Evolutionary conservation across 2,113 vertebrate genomes (phyloP).

Genomic region (Dipodomys spectabilis): DNA sequence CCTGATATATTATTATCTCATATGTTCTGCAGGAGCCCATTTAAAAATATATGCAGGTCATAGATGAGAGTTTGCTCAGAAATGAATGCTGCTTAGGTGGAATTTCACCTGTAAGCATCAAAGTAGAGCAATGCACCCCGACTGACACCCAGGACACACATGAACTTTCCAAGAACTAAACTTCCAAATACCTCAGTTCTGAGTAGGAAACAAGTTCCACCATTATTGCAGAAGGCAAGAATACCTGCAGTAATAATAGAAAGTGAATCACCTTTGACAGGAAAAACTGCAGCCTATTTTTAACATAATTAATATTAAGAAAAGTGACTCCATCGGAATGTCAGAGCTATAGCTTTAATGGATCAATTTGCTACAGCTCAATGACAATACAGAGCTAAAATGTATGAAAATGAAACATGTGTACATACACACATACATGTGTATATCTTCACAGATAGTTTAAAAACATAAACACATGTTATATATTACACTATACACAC

Average conservation of each 20-base stretch:
- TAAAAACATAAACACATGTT: background rate
- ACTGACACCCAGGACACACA: background rate
- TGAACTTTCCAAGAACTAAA: constrained; percentile 32
- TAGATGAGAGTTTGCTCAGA: background rate
- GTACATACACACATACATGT: no score
- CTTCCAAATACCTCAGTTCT: constrained; percentile 3
- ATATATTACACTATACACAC: no score
- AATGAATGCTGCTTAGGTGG: background rate
- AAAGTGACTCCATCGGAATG: background rate
- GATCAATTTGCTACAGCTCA: no score
- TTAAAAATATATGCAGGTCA: constrained; percentile 19
- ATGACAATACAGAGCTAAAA: background rate
- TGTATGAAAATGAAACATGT: background rate
- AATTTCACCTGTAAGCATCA: constrained; percentile 3
- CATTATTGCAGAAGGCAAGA: background rate
- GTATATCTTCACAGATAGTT: background rate
- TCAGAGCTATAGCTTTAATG: background rate
- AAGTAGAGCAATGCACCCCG: background rate
- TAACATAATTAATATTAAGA: constrained; percentile 6
- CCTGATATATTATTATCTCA: background rate
- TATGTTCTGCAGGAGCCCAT: background rate
- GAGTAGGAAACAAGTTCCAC: background rate
- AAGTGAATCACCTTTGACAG: background rate
- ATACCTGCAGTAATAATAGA: background rate
- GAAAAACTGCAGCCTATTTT: background rate